These are phyloP conservation scores for Apocrypta bakeri DNA, from an alignment of 1,140 invertebrate species.

Conservation along the genomic window DNA sequence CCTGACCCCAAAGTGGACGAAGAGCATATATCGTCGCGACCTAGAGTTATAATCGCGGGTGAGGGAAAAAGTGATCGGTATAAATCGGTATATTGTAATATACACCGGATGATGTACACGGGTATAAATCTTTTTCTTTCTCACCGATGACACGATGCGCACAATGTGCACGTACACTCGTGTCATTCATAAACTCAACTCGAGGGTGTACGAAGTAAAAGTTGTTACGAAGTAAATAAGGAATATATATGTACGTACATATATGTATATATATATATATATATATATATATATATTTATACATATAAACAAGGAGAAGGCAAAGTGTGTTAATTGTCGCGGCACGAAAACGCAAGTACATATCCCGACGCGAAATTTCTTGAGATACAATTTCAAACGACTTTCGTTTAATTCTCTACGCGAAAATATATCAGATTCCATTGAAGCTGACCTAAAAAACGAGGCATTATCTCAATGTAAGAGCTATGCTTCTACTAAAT, in stretches of 20 bases:
- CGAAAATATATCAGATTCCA: not conserved
- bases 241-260: too few relatives aligned
- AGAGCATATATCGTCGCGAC: not conserved
- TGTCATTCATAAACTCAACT: too few relatives aligned
- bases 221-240: not conserved
- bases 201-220: not conserved
- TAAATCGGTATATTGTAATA: too few relatives aligned
- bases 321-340: slow-evolving; percentile 23
- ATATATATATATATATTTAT: too few relatives aligned
- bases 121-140: not conserved
- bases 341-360: slow-evolving; percentile 5
- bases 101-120: too few relatives aligned
- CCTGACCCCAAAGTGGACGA: not conserved
- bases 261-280: too few relatives aligned
- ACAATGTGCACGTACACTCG: too few relatives aligned
- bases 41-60: not conserved
- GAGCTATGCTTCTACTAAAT: not conserved
- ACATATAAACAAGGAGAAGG: too few relatives aligned
- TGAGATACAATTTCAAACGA: not conserved
- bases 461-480: not conserved
- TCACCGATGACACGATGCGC: not conserved
- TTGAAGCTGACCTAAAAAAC: slow-evolving; percentile 14
- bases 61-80: slow-evolving; percentile 11
- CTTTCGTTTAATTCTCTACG: slow-evolving; percentile 16
- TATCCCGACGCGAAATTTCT: not conserved